Base-by-base conservation (phyloP, 2,113 vertebrate species). In the Rhipidura dahli region DNA sequence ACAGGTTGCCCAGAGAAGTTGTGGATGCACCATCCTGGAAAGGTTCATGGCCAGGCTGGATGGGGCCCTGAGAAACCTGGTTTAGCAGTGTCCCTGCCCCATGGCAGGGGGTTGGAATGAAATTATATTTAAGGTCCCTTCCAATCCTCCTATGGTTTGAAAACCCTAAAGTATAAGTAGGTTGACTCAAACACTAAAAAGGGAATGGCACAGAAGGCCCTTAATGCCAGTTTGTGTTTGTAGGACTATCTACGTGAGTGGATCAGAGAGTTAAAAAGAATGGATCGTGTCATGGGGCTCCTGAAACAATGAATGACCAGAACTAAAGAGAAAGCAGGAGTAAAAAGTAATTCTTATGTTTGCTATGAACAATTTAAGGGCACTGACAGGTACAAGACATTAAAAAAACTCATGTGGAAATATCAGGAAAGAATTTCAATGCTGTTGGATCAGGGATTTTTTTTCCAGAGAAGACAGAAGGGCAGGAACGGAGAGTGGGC, bases 401-500 rank as follows among this genome's bases (percentile, higher is more conserved):
- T 35, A 26, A 53, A 54, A 91, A 19, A 22, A 1, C 15, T 79
- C 18, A 28, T 3, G 7, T 51, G n/a, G 26, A 94, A 78, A 71
- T 57, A 73, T 28, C 42, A 56, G 6, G 47, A 33, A 80, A 79
- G 15, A 70, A 72, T 37, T 66, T 66, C 33, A 57, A 10, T 6
- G 22, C 27, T 69, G 17, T 35, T 77, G 27, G 79, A 79, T 70
- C 33, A 49, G 31, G 56, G 35, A 37, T 13, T 44, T 90, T 65
- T 65, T 50, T 89, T 70, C n/a, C 30, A 93, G 23, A 6, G 3
- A 2, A 22, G 21, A 35, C 2, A 7, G 60, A 68, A 35, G 42
- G 2, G 8, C 7, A 65, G 4, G 6, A 37, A 9, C 9, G 8
- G 4, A 47, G 16, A 0, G 0, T 8, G 6, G 7, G 20, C 33